Percentiles rank a stretch among this genome's conserved stretches.
Conservation (phyloP, 2,797 vertebrate genomes). For the Anguilla megastoma region DNA sequence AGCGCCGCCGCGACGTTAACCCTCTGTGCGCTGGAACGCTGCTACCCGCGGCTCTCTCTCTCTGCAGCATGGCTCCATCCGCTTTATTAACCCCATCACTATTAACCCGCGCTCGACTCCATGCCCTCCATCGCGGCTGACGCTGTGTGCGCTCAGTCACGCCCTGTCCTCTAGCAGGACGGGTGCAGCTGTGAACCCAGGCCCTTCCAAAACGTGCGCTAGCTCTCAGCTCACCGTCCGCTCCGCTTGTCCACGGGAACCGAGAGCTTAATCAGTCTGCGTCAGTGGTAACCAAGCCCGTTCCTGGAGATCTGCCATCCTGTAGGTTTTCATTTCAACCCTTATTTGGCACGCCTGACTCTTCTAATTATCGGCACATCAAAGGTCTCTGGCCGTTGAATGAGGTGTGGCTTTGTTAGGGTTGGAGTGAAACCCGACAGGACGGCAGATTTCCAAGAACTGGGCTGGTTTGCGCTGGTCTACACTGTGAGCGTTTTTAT, state of each 20-base stretch:
- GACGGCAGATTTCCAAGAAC: too few species aligned
- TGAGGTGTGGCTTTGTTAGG: too few species aligned
- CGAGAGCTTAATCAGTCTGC: not conserved
- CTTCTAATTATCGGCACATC: too few species aligned
- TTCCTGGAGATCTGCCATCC: too few species aligned
- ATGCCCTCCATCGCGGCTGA: slow-evolving; percentile 22
- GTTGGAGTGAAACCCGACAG: too few species aligned
- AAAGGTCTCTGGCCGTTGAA: too few species aligned
- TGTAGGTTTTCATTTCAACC: too few species aligned
- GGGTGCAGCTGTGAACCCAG: not conserved
- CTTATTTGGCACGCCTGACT: too few species aligned
- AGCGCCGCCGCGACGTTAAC: not conserved
- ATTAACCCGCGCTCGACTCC: slow-evolving; percentile 15
- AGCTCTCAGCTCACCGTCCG: not conserved
- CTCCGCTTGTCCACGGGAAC: not conserved
- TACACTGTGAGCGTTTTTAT: slow-evolving; percentile 28
- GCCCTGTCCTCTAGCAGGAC: slow-evolving; percentile 20
- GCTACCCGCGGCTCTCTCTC: not conserved
- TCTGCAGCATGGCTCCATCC: not conserved
- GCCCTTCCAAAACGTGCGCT: not conserved
- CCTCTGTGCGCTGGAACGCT: slow-evolving; percentile 10
- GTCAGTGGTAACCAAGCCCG: too few species aligned
- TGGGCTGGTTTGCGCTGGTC: not conserved
- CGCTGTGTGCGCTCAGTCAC: slow-evolving; percentile 23
- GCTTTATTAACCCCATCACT: not conserved